phyloP scores from a whole-genome alignment of 2,113 vertebrate species.

The Grammomys surdaster region DNA sequence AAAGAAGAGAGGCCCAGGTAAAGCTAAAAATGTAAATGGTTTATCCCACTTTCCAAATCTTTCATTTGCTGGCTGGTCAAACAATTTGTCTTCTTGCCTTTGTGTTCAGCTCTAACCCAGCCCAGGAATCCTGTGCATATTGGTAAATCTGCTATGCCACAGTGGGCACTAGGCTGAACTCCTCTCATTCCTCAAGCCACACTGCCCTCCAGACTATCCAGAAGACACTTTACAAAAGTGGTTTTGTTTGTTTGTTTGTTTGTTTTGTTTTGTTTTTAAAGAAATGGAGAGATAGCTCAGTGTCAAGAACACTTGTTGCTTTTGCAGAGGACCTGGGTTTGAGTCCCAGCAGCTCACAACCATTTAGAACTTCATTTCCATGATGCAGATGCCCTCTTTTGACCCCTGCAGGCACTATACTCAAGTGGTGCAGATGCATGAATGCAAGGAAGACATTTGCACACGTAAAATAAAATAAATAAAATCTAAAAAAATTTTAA shows the following conservation, averaged over 20 bases:
- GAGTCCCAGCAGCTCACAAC: background rate
- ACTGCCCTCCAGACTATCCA: background rate
- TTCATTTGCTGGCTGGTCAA: background rate
- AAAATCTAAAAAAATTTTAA: background rate
- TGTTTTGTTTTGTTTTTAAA: background rate
- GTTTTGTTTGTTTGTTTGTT: background rate
- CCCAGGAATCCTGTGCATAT: background rate
- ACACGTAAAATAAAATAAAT: background rate
- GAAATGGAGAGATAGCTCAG: background rate
- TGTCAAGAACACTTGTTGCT: background rate
- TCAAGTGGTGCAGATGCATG: background rate
- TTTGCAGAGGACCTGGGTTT: background rate
- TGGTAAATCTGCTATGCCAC: background rate
- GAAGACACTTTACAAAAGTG: background rate
- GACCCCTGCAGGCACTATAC: background rate
- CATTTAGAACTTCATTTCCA: background rate
- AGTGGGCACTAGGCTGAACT: background rate
- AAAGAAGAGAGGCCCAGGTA: background rate
- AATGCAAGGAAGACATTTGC: background rate
- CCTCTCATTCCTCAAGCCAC: background rate
- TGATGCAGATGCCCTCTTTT: background rate
- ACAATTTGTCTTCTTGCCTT: background rate
- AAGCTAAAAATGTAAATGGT: background rate
- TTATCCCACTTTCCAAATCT: background rate
- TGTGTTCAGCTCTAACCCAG: background rate